Conservation (phyloP, 2,888 invertebrate genomes). For the Teinopalpus imperialis region DNA sequence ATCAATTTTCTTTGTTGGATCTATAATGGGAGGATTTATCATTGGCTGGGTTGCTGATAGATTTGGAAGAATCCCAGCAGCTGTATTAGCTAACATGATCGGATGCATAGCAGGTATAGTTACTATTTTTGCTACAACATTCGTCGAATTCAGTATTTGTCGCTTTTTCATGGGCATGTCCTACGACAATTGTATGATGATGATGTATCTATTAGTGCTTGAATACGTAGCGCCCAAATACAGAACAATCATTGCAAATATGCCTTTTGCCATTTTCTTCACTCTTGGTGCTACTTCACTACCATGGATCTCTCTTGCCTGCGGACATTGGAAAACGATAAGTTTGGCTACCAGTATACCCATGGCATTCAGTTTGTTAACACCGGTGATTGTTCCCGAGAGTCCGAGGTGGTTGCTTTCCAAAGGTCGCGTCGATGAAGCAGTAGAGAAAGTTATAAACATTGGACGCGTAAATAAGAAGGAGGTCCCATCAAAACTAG, state of each 20-base stretch:
- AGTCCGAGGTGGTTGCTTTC: slow-evolving; percentile 63
- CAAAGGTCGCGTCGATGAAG: slow-evolving; percentile 53
- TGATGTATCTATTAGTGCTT: slow-evolving; percentile 54
- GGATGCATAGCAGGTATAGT: slow-evolving; percentile 52
- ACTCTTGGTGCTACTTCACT: slow-evolving; percentile 41
- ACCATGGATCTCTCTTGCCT: slow-evolving; percentile 60
- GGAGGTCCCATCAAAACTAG: slow-evolving; percentile 41
- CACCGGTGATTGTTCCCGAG: slow-evolving; percentile 57
- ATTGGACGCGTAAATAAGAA: slow-evolving; percentile 55
- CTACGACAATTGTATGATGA: slow-evolving; percentile 64
- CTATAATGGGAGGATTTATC: slow-evolving; percentile 54
- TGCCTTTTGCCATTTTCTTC: slow-evolving; percentile 57
- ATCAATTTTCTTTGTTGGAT: slow-evolving; percentile 59
- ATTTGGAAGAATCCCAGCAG: slow-evolving; percentile 57
- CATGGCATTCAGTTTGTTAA: slow-evolving; percentile 46
- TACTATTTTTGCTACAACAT: slow-evolving; percentile 47
- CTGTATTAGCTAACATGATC: slow-evolving; percentile 49
- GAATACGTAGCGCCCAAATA: slow-evolving; percentile 65
- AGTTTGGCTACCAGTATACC: slow-evolving; percentile 57
- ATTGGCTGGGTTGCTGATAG: slow-evolving; percentile 59
- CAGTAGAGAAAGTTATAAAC: slow-evolving; percentile 46
- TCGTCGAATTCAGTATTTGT: slow-evolving; percentile 48
- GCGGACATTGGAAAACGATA: slow-evolving; percentile 56
- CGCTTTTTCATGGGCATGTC: slow-evolving; percentile 62
- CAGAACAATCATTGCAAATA: slow-evolving; percentile 55